A percentile compares a stretch with the other conserved stretches of the same genome.
Evolutionary conservation across 2,888 invertebrate species (phyloP).

Genomic region (Drosophila suboccidentalis): DNA sequence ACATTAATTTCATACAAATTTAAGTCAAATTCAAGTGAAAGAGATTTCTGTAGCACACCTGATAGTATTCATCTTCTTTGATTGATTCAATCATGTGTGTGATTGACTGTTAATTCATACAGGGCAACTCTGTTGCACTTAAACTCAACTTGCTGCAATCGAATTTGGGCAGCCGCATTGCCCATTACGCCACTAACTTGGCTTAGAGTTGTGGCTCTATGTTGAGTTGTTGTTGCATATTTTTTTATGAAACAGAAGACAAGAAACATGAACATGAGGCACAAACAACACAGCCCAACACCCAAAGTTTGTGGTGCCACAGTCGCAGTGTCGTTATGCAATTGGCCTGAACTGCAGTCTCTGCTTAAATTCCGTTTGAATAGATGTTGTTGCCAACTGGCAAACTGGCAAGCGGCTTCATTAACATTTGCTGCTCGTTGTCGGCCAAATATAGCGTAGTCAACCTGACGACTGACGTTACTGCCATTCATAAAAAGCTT

Average conservation of each 20-base stretch:
- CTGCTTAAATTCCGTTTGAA: slow-evolving; percentile 49
- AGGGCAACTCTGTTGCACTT: slow-evolving; percentile 8
- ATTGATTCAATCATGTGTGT: neutral
- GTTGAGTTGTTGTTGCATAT: slow-evolving; percentile 48
- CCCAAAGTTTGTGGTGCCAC: slow-evolving; percentile 36
- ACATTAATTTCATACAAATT: no score
- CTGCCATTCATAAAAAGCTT: slow-evolving; percentile 69
- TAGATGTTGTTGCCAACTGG: slow-evolving; percentile 18
- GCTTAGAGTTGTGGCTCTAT: slow-evolving; percentile 47
- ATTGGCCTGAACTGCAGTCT: slow-evolving; percentile 71
- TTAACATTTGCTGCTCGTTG: slow-evolving; percentile 75
- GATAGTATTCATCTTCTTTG: neutral
- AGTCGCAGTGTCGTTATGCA: slow-evolving; percentile 63
- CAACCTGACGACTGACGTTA: slow-evolving; percentile 22
- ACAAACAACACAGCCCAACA: neutral
- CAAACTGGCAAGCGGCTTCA: slow-evolving; percentile 62
- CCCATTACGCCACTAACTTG: slow-evolving; percentile 37
- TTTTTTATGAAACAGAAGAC: slow-evolving; percentile 49
- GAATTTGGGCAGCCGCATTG: slow-evolving; percentile 26
- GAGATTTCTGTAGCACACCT: no score
- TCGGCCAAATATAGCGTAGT: slow-evolving; percentile 68
- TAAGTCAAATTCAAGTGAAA: no score
- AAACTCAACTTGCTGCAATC: slow-evolving; percentile 24
- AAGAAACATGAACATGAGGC: slow-evolving; percentile 37
- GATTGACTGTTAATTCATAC: neutral